Percentiles rank a stretch among this genome's conserved stretches.
Evolutionary conservation across 2,888 invertebrate genomes (phyloP).

Genomic region (Eucriotettix oculatus): DNA sequence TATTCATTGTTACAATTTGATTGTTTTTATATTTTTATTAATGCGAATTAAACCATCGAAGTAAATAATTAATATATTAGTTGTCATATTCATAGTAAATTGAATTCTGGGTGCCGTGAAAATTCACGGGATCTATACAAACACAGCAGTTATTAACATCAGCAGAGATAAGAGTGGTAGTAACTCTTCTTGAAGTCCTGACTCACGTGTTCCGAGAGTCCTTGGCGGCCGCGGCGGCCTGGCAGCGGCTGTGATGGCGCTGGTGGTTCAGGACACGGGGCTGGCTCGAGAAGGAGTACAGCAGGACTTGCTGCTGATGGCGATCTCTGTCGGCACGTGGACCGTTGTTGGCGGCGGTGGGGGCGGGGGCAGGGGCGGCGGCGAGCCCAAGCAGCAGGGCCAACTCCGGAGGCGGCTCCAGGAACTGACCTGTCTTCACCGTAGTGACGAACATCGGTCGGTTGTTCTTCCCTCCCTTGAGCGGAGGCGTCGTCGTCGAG

Average conservation of each 20-base stretch:
- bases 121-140: no score
- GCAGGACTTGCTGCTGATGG: constrained; percentile 13
- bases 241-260: constrained; percentile 6
- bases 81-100: no score
- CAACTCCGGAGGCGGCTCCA: constrained; percentile 58
- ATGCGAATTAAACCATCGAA: no score
- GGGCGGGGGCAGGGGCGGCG: constrained; percentile 12
- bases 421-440: constrained; percentile 60
- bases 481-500: background rate
- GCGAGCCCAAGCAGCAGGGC: constrained; percentile 45
- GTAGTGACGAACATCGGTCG: constrained; percentile 53
- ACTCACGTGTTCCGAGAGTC: background rate
- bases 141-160: no score
- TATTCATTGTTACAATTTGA: no score
- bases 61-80: no score
- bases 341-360: background rate
- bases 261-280: constrained; percentile 19
- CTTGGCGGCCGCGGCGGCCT: constrained; percentile 5
- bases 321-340: constrained; percentile 1
- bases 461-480: constrained; percentile 2
- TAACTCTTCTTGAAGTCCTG: background rate
- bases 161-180: no score
- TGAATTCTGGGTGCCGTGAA: no score
- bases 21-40: no score
- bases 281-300: constrained; percentile 21